Percentiles rank a stretch among this genome's conserved stretches.
phyloP scores from a whole-genome alignment of 1,140 invertebrate genomes.

The Anadara kagoshimensis region DNA sequence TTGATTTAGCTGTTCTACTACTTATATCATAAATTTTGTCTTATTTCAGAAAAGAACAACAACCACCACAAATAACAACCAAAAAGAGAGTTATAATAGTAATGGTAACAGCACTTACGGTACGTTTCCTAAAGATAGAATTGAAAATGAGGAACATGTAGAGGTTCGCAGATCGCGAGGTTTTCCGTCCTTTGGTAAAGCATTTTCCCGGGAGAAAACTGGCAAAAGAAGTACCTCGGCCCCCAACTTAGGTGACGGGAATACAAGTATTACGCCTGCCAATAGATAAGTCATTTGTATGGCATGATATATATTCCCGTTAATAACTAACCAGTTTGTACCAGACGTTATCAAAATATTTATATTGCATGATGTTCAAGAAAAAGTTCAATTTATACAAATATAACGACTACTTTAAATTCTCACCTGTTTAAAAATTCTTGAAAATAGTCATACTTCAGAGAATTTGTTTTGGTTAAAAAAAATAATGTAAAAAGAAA shows the following conservation, averaged over 20 bases:
- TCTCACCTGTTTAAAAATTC: too few species aligned
- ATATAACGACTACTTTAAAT: too few species aligned
- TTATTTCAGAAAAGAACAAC: conserved; percentile 77
- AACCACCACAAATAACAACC: conserved; percentile 72
- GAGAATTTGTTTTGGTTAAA: too few species aligned
- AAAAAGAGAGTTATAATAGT: conserved; percentile 71
- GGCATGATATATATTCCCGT: too few species aligned
- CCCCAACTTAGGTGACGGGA: conserved; percentile 88
- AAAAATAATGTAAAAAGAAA: too few species aligned
- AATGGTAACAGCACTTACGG: conserved; percentile 75
- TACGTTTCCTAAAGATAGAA: conserved; percentile 64
- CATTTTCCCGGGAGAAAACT: conserved; percentile 77
- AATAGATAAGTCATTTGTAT: conserved; percentile 11
- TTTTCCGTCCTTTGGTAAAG: conserved; percentile 83
- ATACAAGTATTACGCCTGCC: conserved; percentile 39
- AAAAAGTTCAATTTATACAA: too few species aligned
- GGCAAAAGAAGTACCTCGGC: conserved; percentile 87
- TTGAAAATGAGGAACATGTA: conserved; percentile 38
- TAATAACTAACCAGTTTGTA: too few species aligned
- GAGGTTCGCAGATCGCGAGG: conserved; percentile 52
- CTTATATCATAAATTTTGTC: conserved; percentile 50
- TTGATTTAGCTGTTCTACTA: background rate
- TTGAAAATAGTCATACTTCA: too few species aligned
- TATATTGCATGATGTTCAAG: too few species aligned
- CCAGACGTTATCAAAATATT: too few species aligned